Conservation (phyloP, 2,113 vertebrate species). For the Chaetorhynchus papuensis region DNA sequence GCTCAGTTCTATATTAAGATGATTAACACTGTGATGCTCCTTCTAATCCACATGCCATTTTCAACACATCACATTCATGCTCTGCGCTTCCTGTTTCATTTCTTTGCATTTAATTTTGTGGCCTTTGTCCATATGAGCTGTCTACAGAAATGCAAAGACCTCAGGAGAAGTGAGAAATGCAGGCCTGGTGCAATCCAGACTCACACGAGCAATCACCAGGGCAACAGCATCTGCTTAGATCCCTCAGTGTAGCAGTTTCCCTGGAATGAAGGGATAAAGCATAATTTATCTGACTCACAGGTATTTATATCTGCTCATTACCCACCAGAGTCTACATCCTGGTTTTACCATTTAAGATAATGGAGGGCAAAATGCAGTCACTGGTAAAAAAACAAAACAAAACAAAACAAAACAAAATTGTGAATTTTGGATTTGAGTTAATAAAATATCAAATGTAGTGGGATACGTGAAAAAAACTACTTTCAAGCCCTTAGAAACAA, state of each 20-base stretch:
- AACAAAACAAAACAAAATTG: not conserved
- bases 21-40: not conserved
- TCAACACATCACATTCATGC: not conserved
- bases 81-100: not conserved
- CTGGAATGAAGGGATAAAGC: not conserved
- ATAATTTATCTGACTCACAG: slow-evolving; percentile 30
- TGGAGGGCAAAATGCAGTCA: not conserved
- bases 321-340: not conserved
- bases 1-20: not conserved
- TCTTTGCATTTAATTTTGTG: not conserved
- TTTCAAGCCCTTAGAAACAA: not conserved
- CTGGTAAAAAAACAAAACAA: not conserved
- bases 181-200: not conserved
- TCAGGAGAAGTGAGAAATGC: not conserved
- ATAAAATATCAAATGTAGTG: not conserved
- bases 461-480: not conserved
- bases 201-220: slow-evolving; percentile 14
- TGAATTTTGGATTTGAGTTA: not conserved
- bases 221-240: slow-evolving; percentile 3
- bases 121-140: not conserved
- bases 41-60: not conserved
- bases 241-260: not conserved
- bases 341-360: not conserved
- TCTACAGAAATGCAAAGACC: not conserved
- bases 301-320: slow-evolving; percentile 38